A percentile compares a stretch with the other conserved stretches of the same genome.
phyloP scores from a whole-genome alignment of 2,888 invertebrate genomes.

The Dendrolimus houi region DNA sequence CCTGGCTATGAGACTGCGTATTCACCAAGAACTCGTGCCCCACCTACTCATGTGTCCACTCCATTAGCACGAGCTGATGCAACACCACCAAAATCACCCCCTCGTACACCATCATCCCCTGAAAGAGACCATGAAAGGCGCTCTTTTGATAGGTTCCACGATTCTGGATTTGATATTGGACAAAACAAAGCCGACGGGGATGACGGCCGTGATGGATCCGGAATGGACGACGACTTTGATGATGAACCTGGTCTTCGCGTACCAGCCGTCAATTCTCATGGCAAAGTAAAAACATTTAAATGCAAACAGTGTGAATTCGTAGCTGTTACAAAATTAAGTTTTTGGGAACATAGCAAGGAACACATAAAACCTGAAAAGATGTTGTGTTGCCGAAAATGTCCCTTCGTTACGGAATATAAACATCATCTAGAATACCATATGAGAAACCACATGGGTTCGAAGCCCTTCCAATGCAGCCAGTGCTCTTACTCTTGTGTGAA shows the following conservation, averaged over 20 bases:
- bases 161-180: conserved; percentile 65
- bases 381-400: conserved; percentile 92
- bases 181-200: conserved; percentile 46
- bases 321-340: conserved; percentile 91
- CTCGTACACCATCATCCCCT: conserved; percentile 48
- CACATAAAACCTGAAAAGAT: conserved; percentile 97
- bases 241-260: conserved; percentile 78
- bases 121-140: conserved; percentile 46
- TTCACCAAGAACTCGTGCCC: conserved; percentile 45
- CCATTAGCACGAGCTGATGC: conserved; percentile 52
- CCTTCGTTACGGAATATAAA: conserved; percentile 98
- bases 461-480: conserved; percentile 95
- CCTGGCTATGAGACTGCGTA: conserved; percentile 47
- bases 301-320: conserved; percentile 95
- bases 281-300: conserved; percentile 91
- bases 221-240: conserved; percentile 64
- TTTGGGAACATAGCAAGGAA: conserved; percentile 93
- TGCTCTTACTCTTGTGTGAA: conserved; percentile 96
- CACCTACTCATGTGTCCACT: conserved; percentile 51
- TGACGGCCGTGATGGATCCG: conserved; percentile 67
- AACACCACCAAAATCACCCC: conserved; percentile 66
- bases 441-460: conserved; percentile 94
- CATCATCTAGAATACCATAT: conserved; percentile 99
- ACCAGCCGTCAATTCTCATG: conserved; percentile 84
- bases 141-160: conserved; percentile 59